Evolutionary conservation across 2,888 invertebrate species (phyloP).

Genomic region (Aporophyla lueneburgensis): DNA sequence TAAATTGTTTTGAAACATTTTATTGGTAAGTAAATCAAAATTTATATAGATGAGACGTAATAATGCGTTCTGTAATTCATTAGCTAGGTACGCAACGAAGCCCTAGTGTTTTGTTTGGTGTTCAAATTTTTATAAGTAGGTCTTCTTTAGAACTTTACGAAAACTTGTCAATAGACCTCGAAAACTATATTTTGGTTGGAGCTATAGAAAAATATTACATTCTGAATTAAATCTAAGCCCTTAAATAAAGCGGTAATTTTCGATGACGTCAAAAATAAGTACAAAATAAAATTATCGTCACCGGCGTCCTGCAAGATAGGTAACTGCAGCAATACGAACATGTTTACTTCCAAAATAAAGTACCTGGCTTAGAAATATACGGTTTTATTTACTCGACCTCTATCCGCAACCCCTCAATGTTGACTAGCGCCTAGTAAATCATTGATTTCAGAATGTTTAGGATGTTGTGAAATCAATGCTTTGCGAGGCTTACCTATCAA

Average conservation of each 20-base stretch:
- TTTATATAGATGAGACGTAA: background rate
- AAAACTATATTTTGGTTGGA: background rate
- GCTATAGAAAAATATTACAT: background rate
- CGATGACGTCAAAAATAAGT: conserved; percentile 16
- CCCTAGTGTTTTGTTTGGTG: conserved; percentile 6
- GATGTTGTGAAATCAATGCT: background rate
- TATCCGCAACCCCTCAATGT: background rate
- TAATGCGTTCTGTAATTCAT: conserved; percentile 13
- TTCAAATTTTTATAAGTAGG: conserved; percentile 1
- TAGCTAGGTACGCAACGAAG: background rate
- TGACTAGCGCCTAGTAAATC: too few species aligned
- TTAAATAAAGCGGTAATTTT: background rate
- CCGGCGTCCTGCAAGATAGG: background rate
- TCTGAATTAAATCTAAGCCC: background rate
- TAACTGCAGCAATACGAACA: background rate
- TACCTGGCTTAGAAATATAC: background rate
- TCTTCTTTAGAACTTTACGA: background rate
- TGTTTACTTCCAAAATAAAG: background rate
- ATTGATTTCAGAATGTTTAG: too few species aligned
- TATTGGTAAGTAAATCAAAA: conserved; percentile 47
- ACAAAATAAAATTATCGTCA: background rate
- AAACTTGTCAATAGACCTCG: background rate
- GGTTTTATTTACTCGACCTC: background rate
- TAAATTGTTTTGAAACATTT: conserved; percentile 52
- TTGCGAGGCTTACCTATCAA: too few species aligned